Evolutionary conservation across 2,113 vertebrate species (phyloP), one percentile per base, ranked within the genome.

Genomic region (Lophius piscatorius): DNA sequence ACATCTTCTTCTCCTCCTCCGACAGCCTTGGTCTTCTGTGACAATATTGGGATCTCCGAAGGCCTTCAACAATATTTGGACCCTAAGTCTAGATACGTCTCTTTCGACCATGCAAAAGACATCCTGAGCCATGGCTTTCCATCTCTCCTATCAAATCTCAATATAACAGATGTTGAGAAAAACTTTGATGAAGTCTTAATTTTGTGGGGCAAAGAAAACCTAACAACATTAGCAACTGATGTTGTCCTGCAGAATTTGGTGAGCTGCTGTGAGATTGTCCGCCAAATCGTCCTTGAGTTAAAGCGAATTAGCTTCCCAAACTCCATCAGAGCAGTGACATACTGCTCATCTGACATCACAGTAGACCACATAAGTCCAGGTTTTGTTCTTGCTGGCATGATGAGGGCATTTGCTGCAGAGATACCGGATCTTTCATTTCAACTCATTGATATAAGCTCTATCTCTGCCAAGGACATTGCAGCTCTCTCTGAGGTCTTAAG

Each of bases 311-410:
- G 6, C 0, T 91, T 87, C 33, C 33, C 0, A 21, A 83, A 85
- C 49, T 81, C 82, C 3, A 50, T 95, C 59, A 87, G 90, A 83
- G 82, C 90, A 46, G 84, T 95, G 69, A 94, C 93, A 2, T 92
- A 90, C 57, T 82, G 81, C 45, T 92, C 91, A 36, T 89, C 91
- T 28, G 91, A 89, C 18, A 78, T 73, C 31, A 86, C 89, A 0
- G 87, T 93, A 3, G 91, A 94, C n/a, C 79, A 88, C 0, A 1
- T 95, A 16, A 93, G 81, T 74, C 83, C 91, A 72, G 93, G 91
- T 1, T 94, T 93, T 91, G 90, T 68, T 0, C 58, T 96, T 4
- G 71, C 60, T 49, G 94, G 94, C 23, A 93, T 95, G 93, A 92
- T 80, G 17, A 91, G 93, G 83, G 76, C 92, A 9, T 93, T 92